Evolutionary conservation across 2,888 invertebrate genomes (phyloP), one percentile per base, ranked within the genome.

Genomic region (Tineola bisselliella): DNA sequence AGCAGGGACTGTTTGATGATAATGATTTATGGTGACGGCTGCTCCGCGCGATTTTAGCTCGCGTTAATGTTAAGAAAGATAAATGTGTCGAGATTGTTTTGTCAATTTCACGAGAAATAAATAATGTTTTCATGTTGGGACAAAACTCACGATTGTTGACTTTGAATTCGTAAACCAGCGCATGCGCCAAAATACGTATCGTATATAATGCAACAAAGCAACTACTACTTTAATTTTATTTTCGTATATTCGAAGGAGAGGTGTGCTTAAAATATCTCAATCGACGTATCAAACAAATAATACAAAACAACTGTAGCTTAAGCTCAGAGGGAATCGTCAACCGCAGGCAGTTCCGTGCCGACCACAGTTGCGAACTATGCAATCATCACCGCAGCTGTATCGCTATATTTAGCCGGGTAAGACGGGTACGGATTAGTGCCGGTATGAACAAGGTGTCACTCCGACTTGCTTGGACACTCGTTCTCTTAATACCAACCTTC

Each of bases 11-110:
- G 79, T 79, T 81, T 82, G 81, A 81, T 81, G 82, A 73, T 83
- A 84, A 84, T 86, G 84, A 87, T 86, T 86, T 82, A 86, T 83
- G 79, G 73, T 74, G 79, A 79, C 81, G 75, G 77, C 74, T 76
- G 75, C 76, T 74, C 77, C 76, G 76, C 76, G 79, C 74, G 74
- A 81, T 81, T 80, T 82, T 78, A 73, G 72, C 76, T 58, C 58
- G 75, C 76, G 74, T 75, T 82, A 80, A 81, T 76, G 76, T 72
- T 72, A 71, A 75, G 73, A 77, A 81, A 82, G 81, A 81, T 82
- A 79, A 84, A 84, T 80, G 79, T 74, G 74, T 72, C 70, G 67
- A 69, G 73, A 74, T 75, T 73, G 70, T 68, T 71, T 81, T 76
- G 76, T 73, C 65, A 65, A 65, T 65, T 67, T 65, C 65, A 69